Evolutionary conservation across 2,113 vertebrate species (phyloP), one percentile per base, ranked within the genome.

Genomic region (Copsychus sechellarum): DNA sequence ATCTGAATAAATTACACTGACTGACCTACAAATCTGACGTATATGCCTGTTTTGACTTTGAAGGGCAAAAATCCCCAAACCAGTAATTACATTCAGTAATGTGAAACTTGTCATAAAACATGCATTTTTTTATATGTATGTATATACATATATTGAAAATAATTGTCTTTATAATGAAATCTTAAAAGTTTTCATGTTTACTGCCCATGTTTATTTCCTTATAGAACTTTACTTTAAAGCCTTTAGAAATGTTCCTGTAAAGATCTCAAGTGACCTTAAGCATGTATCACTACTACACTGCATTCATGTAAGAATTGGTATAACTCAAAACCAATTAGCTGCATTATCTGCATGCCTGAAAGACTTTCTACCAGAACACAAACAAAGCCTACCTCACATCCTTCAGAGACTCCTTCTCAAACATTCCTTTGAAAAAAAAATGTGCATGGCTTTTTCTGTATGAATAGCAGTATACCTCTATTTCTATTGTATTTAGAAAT

Each of bases 11-110:
- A 90, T 31, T 86, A 45, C 54, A 94, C 29, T 48, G 74, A 80
- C 54, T 88, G 54, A 80, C 88, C 79, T 82, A 95, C 57, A 90
- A 91, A 90, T 67, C 53, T 90, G 93, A 89, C 84, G 71, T 82
- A 72, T 12, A 80, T 47, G 40, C 58, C 61, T 90, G 42, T 53
- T 95, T 81, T 38, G 45, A 87, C 53, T 74, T 84, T 36, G 48
- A 95, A 79, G 53, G 51, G 31, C 3, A 77, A 67, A 61, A 57
- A 45, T 2, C 2, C 29, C 18, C 18, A 26, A 29, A 23, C 7
- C 40, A 69, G 31, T 72, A 69, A 80, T 48, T 54, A 78, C 25
- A 85, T 28, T 48, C 25, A 72, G 40, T 24, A 90, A 76, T 34
- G 67, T 2, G 9, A 64, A 91, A 81, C 43, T 8, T 61, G 34